Evolutionary conservation across 2,113 vertebrate genomes (phyloP), one percentile per base, ranked within the genome.

Genomic region (Paralichthys olivaceus): DNA sequence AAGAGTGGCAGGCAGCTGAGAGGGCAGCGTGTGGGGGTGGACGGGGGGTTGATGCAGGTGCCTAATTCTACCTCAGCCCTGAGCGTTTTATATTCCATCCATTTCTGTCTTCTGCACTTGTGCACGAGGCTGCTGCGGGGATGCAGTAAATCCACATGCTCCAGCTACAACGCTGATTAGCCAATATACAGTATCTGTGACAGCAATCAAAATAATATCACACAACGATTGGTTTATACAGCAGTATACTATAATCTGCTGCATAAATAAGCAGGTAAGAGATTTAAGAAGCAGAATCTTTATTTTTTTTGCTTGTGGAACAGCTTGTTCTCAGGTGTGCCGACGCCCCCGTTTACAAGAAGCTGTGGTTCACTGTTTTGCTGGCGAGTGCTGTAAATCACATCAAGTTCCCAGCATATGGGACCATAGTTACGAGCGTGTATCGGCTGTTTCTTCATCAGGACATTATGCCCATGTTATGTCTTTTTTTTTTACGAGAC

Each of bases 1-100:
- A 47, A 69, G 84, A 82, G 88, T 89, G 89, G 86, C 87, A 89
- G 79, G 87, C 86, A 84, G 86, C 89, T 88, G 85, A 90, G 90
- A 85, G 89, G 90, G 86, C 88, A 86, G 85, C 84, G 54, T 82
- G 89, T 70, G 79, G 75, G 87, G 84, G 83, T 69, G 84, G 87
- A 82, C n/a, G 65, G 82, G 80, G 73, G 72, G 75, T 76, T 59
- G 81, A 84, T 89, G 88, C 90, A 91, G 92, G 92, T 91, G 88
- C 81, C 75, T 86, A 84, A 89, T 90, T 89, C 80, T 85, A 81
- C 87, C 81, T 75, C 85, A 79, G 87, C 74, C 69, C 77, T 51
- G 71, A 70, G 70, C 77, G 25, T 83, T 87, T 56, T 79, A 51
- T 83, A 81, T 79, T 84, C 72, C 73, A 76, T 79, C 81, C 78